Conservation (phyloP, 2,797 vertebrate species). For the Podargus strigoides region DNA sequence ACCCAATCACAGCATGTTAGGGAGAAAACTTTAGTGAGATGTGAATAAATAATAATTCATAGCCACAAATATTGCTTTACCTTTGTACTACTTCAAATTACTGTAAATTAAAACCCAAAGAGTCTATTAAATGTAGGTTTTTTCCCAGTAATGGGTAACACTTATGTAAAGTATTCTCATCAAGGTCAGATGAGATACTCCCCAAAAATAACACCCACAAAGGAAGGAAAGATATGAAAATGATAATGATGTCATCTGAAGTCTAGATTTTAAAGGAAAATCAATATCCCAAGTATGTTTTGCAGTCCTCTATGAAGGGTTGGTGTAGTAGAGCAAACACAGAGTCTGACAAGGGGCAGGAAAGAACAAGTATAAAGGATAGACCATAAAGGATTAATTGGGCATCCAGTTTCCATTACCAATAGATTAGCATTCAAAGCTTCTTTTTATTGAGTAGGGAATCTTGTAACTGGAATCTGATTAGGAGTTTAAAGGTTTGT, state of each 20-base stretch:
- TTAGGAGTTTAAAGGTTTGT: constrained; percentile 20
- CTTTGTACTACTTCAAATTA: constrained; percentile 13
- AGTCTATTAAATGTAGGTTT: background rate
- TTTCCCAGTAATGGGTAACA: background rate
- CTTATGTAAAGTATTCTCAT: background rate
- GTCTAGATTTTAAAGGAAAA: background rate
- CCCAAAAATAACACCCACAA: background rate
- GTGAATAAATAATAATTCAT: constrained; percentile 60
- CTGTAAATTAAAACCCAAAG: constrained; percentile 26
- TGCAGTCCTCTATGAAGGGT: background rate
- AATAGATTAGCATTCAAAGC: constrained; percentile 5
- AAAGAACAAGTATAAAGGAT: background rate
- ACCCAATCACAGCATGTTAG: constrained; percentile 51
- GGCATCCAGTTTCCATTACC: constrained; percentile 30
- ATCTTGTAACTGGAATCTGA: background rate
- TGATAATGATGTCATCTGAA: background rate
- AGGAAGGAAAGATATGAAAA: background rate
- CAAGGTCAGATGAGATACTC: background rate
- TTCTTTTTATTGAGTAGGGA: constrained; percentile 17
- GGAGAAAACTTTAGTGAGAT: constrained; percentile 19
- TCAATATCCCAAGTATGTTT: background rate
- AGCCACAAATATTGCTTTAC: background rate
- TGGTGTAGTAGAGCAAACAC: background rate
- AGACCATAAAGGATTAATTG: constrained; percentile 7
- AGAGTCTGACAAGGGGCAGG: background rate